Evolutionary conservation across 2,113 vertebrate genomes (phyloP).

Genomic region (Rhinolophus ferrumequinum): DNA sequence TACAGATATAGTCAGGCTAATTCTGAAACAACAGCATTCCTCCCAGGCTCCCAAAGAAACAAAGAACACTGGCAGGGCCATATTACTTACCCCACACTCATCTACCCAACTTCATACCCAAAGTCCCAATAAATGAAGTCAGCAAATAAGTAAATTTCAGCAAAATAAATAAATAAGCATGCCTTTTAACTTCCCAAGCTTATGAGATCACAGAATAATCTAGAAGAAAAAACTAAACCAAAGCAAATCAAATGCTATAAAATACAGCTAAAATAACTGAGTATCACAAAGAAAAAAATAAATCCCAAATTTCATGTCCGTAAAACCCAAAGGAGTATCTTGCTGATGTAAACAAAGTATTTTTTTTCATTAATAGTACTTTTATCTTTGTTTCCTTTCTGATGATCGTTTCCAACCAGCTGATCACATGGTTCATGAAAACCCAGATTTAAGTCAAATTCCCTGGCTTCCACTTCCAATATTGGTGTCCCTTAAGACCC

Average conservation of each 20-base stretch:
- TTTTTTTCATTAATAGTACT: not conserved
- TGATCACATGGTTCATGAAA: not conserved
- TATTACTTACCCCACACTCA: not conserved
- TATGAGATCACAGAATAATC: not conserved
- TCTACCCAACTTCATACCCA: not conserved
- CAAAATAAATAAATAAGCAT: not conserved
- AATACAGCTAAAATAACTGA: not conserved
- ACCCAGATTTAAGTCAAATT: not conserved
- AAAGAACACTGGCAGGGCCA: not conserved
- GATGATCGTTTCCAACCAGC: not conserved
- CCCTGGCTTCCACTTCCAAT: not conserved
- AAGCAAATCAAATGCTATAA: not conserved
- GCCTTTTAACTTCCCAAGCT: not conserved
- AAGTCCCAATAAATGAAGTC: not conserved
- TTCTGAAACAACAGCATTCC: not conserved
- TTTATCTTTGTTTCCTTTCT: not conserved
- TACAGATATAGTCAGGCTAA: not conserved
- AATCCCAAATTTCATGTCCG: not conserved
- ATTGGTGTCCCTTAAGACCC: too few relatives aligned
- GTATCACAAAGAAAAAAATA: not conserved
- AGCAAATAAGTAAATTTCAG: not conserved
- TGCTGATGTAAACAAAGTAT: not conserved
- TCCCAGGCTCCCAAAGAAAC: not conserved
- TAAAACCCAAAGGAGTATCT: not conserved
- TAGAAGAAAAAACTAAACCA: conserved; percentile 23